Base-by-base conservation (phyloP, 2,797 vertebrate genomes). In the Meda fulgida region DNA sequence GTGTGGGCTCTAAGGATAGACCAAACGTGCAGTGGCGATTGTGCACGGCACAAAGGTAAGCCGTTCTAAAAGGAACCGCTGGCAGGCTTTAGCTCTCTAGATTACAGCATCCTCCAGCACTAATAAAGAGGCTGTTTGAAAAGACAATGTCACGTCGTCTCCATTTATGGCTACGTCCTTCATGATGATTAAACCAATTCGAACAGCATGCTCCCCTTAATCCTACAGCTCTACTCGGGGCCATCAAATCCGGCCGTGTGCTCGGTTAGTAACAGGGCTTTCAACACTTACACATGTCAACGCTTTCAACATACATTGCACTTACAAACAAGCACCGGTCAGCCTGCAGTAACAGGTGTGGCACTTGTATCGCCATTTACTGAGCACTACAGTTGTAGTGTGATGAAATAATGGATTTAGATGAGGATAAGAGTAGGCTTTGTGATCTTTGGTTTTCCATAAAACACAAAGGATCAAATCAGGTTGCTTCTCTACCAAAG, bases 401-500 rank as follows among this genome's bases (percentile, higher is more conserved):
- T 80, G 23, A 55, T 86, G 84, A 84, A 72, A 84, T 94, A 93
- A 93, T 92, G 90, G 92, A 93, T 94, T 92, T 91, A 91, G 90
- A 91, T 90, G 84, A 89, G 90, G 84, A 89, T 87, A 76, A 89
- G 85, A 87, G 84, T 87, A 89, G 87, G 89, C 91, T 94, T 94
- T 82, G 78, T 77, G 78, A 70, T 53, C 43, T 80, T 83, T 26
- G 81, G 65, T 65, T 84, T 63, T 84, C 63, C 48, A 78, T 69
- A 14, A 55, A 75, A 60, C 53, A 38, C 80, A 88, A 66, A 19
- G 10, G 55, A 88, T 93, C 91, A 92, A 93, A 94, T 93, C 92
- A 92, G 91, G 90, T 92, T 92, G 92, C 91, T 89, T 89, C 83
- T 92, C 92, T 88, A 90, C 89, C 90, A 94, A 95, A 95, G 93